phyloP scores from a whole-genome alignment of 92 coral and sea anemone species.

The Parazoanthus atlanticus region DNA sequence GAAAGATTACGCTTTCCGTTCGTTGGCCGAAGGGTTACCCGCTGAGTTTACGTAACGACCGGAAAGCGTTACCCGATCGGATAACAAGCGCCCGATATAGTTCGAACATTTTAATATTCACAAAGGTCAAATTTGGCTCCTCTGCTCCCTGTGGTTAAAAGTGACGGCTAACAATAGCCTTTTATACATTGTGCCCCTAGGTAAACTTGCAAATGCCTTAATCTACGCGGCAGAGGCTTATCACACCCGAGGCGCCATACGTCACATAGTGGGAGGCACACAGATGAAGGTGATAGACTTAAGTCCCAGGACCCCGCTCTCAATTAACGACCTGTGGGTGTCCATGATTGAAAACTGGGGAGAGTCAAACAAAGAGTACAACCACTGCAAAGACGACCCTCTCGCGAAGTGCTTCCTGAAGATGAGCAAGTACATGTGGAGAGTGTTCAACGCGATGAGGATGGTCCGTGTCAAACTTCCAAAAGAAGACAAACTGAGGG shows the following conservation, averaged over 20 bases:
- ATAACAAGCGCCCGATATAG: too few species aligned
- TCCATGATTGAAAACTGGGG: conserved; percentile 93
- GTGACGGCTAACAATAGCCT: background rate
- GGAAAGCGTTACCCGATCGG: too few species aligned
- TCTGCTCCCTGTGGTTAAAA: background rate
- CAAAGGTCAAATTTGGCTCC: too few species aligned
- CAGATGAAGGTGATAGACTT: conserved; percentile 63
- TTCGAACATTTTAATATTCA: too few species aligned
- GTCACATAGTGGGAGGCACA: conserved; percentile 76
- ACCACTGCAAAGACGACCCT: conserved; percentile 27
- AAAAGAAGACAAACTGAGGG: background rate
- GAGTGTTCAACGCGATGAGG: conserved; percentile 65
- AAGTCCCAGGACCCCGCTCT: background rate
- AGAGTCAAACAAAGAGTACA: conserved; percentile 69
- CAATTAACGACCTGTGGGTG: conserved; percentile 71
- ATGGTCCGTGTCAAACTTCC: conserved; percentile 30
- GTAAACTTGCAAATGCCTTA: conserved; percentile 54
- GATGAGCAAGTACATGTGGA: conserved; percentile 76
- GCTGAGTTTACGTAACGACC: too few species aligned
- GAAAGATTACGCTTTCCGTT: too few species aligned
- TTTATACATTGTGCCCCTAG: conserved; percentile 13
- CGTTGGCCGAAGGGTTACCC: too few species aligned
- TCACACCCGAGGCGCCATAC: conserved; percentile 80
- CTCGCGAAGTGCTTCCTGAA: conserved; percentile 65
- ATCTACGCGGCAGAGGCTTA: conserved; percentile 84